Evolutionary conservation across 2,113 vertebrate species (phyloP).

Genomic region (Dasypus novemcinctus): DNA sequence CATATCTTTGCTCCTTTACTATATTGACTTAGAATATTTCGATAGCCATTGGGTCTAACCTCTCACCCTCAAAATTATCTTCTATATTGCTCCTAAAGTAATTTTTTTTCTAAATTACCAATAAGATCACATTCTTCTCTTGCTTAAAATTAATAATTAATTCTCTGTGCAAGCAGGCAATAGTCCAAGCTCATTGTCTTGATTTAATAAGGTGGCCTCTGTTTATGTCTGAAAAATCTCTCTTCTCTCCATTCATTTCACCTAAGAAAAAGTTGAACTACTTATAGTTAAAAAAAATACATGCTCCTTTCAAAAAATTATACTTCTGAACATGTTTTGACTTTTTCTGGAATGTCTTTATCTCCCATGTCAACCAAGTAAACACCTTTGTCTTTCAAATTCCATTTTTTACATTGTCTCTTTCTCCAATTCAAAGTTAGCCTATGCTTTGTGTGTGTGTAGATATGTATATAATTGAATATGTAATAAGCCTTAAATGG

Average conservation of each 20-base stretch:
- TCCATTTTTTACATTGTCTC: neutral
- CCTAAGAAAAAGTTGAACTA: neutral
- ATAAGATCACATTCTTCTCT: neutral
- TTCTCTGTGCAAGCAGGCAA: neutral
- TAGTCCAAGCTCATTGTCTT: neutral
- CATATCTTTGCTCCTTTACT: neutral
- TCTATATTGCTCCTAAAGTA: neutral
- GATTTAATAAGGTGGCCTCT: neutral
- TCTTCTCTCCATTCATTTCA: neutral
- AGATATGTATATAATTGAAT: neutral
- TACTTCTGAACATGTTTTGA: neutral
- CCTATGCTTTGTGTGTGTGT: neutral
- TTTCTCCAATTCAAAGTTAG: neutral
- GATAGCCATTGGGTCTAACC: neutral
- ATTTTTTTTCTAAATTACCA: neutral
- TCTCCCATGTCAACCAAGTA: neutral
- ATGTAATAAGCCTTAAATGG: neutral
- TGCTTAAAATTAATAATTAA: conserved; percentile 5
- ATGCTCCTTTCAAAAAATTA: neutral
- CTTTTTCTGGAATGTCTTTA: neutral
- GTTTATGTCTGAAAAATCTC: neutral
- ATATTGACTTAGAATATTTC: neutral
- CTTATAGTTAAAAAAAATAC: neutral
- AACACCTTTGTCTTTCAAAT: conserved; percentile 17
- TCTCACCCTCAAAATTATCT: neutral